Conservation (phyloP, 2,797 vertebrate species). For the Chelon labrosus region DNA sequence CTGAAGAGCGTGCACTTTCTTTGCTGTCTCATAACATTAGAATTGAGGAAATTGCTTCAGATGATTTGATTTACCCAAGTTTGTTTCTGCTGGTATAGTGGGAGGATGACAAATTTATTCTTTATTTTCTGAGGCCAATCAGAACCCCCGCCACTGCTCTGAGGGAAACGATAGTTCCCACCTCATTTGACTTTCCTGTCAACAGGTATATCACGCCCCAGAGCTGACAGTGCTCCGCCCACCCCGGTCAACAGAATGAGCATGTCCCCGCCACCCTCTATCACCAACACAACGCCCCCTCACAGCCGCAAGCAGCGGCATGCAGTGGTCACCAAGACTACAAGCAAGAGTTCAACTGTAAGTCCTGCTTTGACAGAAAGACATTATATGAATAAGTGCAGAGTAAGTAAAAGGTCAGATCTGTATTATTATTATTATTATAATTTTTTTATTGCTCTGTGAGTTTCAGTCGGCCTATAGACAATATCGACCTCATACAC, state of each 20-base stretch:
- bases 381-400: background rate
- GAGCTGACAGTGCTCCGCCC: conserved; percentile 94
- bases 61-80: conserved; percentile 42
- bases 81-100: conserved; percentile 15
- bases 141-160: background rate
- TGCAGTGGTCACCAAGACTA: conserved; percentile 92
- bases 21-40: conserved; percentile 28
- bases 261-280: conserved; percentile 91
- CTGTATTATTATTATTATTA: no score
- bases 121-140: conserved; percentile 29
- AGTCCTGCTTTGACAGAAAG: conserved; percentile 58
- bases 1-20: conserved; percentile 12
- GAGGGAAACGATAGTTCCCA: background rate
- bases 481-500: background rate
- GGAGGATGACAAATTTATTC: background rate
- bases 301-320: conserved; percentile 93
- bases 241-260: conserved; percentile 95
- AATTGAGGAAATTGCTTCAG: conserved; percentile 18
- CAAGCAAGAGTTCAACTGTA: conserved; percentile 93
- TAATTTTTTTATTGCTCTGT: background rate
- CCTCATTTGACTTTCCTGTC: conserved; percentile 32
- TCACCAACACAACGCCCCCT: conserved; percentile 93
- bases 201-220: conserved; percentile 93
- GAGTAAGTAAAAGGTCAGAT: background rate
- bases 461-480: background rate